A percentile compares a stretch with the other conserved stretches of the same genome.
Evolutionary conservation across 2,113 vertebrate species (phyloP).

Genomic region (Stegastes partitus): DNA sequence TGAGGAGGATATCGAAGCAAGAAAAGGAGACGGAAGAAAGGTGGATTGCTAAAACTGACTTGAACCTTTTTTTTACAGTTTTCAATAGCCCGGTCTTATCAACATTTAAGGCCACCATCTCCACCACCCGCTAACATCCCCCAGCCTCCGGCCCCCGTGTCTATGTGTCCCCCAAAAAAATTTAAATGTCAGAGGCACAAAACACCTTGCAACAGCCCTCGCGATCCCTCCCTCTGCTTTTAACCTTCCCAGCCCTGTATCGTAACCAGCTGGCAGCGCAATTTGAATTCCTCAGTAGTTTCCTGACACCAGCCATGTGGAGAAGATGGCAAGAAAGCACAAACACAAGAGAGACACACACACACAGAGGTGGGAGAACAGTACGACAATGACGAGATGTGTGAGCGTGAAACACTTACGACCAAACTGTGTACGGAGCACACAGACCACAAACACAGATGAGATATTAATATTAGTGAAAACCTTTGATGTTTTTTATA

Average conservation of each 20-base stretch:
- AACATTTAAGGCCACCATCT: constrained; percentile 15
- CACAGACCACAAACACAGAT: constrained; percentile 69
- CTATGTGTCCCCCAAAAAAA: constrained; percentile 42
- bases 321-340: constrained; percentile 16
- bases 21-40: constrained; percentile 22
- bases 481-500: constrained; percentile 14
- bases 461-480: constrained; percentile 41
- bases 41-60: background rate
- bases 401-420: constrained; percentile 45
- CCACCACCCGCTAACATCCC: background rate
- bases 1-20: constrained; percentile 61
- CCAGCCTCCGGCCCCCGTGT: background rate
- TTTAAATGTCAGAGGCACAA: constrained; percentile 52
- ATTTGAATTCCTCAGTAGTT: constrained; percentile 35
- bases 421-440: constrained; percentile 36
- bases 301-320: constrained; percentile 36
- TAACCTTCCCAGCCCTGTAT: constrained; percentile 22
- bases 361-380: constrained; percentile 43
- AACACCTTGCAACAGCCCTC: constrained; percentile 30
- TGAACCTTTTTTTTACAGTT: constrained; percentile 28
- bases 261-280: constrained; percentile 19
- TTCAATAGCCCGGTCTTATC: constrained; percentile 45
- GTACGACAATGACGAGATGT: constrained; percentile 50
- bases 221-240: constrained; percentile 18
- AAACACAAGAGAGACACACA: constrained; percentile 55